Conservation (phyloP, 2,888 invertebrate species). For the Rhorus exstirpatorius region DNA sequence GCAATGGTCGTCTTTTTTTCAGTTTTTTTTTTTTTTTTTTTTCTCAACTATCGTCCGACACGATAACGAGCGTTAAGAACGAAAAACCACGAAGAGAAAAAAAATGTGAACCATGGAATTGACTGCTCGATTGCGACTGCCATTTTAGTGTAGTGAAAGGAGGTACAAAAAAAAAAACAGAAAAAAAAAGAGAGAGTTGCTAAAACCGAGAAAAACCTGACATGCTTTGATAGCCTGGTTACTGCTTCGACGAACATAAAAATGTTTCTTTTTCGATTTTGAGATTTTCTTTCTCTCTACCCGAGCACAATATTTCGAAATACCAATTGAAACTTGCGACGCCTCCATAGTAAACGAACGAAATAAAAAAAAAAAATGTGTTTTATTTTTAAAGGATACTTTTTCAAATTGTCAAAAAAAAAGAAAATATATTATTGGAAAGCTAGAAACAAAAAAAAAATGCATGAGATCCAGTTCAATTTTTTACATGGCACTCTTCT, state of each 20-base stretch:
- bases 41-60: constrained; percentile 7
- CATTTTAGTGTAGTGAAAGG: constrained; percentile 54
- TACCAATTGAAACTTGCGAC: constrained; percentile 20
- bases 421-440: too few relatives aligned
- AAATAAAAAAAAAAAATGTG: constrained; percentile 23
- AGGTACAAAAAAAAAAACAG: background rate
- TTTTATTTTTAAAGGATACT: constrained; percentile 16
- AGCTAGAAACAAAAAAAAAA: too few relatives aligned
- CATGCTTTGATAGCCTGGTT: constrained; percentile 72
- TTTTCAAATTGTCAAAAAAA: too few relatives aligned
- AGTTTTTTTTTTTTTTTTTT: constrained; percentile 23
- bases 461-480: too few relatives aligned
- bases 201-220: constrained; percentile 66
- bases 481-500: too few relatives aligned
- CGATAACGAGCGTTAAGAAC: constrained; percentile 25
- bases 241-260: constrained; percentile 65
- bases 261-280: background rate
- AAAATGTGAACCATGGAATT: constrained; percentile 34
- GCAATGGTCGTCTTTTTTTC: constrained; percentile 14
- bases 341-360: constrained; percentile 24
- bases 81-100: background rate
- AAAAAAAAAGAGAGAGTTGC: constrained; percentile 30
- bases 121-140: constrained; percentile 62
- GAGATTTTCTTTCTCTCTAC: constrained; percentile 13
- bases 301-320: constrained; percentile 15